Evolutionary conservation across 1,140 invertebrate genomes (phyloP).

Genomic region (Zaprionus inermis): DNA sequence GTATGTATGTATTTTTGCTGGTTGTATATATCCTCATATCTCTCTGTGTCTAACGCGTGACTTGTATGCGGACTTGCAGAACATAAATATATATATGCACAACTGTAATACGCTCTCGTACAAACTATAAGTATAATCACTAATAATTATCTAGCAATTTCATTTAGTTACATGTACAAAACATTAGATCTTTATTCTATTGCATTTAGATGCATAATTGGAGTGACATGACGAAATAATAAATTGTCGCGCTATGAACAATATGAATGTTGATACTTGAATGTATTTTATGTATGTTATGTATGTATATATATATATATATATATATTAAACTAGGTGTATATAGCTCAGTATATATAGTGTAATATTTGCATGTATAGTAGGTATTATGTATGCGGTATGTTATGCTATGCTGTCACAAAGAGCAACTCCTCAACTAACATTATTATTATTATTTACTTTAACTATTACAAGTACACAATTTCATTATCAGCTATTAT

Average conservation of each 20-base stretch:
- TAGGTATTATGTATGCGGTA: conserved; percentile 35
- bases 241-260: conserved; percentile 51
- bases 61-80: conserved; percentile 26
- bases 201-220: conserved; percentile 81
- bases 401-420: conserved; percentile 53
- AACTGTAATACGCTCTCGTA: conserved; percentile 49
- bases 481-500: conserved; percentile 79
- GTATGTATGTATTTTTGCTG: conserved; percentile 34
- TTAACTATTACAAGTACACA: conserved; percentile 76
- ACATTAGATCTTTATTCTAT: conserved; percentile 62
- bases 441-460: conserved; percentile 61
- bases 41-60: conserved; percentile 56
- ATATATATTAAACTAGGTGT: conserved; percentile 67
- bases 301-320: conserved; percentile 58
- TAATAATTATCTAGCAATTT: conserved; percentile 79
- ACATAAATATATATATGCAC: conserved; percentile 60
- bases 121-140: conserved; percentile 59
- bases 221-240: conserved; percentile 76
- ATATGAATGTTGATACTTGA: conserved; percentile 70
- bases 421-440: conserved; percentile 72
- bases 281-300: conserved; percentile 14
- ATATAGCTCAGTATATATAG: conserved; percentile 57
- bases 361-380: conserved; percentile 27
- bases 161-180: conserved; percentile 74
- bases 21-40: conserved; percentile 30